phyloP scores from a whole-genome alignment of 2,113 vertebrate genomes.

The Riparia riparia region DNA sequence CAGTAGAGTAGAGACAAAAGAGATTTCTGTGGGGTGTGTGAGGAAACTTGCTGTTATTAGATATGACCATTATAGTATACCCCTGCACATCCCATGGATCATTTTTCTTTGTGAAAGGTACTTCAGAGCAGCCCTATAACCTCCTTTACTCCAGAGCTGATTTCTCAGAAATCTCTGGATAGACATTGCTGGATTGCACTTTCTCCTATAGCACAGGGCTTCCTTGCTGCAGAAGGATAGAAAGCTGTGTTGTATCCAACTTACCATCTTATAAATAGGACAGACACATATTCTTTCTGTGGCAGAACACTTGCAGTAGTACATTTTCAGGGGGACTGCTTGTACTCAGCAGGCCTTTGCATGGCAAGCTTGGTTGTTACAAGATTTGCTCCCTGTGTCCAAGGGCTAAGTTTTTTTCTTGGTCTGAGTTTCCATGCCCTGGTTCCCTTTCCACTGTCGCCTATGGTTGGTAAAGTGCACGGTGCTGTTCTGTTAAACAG shows the following conservation, averaged over 20 bases:
- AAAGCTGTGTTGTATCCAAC: neutral
- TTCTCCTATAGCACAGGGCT: neutral
- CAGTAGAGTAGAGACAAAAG: neutral
- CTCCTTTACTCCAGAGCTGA: neutral
- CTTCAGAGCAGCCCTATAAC: neutral
- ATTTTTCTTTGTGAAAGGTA: neutral
- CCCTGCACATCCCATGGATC: accelerated
- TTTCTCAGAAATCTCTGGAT: neutral
- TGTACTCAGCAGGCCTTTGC: neutral
- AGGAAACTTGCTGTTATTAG: neutral
- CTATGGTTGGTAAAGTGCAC: neutral
- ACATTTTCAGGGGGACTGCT: neutral
- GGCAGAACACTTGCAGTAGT: neutral
- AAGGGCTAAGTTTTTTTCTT: conserved; percentile 46
- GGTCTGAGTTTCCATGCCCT: neutral
- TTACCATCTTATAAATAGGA: neutral
- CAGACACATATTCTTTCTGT: neutral
- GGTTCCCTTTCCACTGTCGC: neutral
- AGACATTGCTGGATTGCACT: neutral
- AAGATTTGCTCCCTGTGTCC: neutral
- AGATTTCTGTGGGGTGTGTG: neutral
- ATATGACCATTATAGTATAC: neutral
- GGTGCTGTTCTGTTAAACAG: conserved; percentile 54
- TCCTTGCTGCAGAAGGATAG: neutral
- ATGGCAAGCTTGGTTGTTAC: neutral